Conservation (phyloP, 2,888 invertebrate species). For the Automeris io region DNA sequence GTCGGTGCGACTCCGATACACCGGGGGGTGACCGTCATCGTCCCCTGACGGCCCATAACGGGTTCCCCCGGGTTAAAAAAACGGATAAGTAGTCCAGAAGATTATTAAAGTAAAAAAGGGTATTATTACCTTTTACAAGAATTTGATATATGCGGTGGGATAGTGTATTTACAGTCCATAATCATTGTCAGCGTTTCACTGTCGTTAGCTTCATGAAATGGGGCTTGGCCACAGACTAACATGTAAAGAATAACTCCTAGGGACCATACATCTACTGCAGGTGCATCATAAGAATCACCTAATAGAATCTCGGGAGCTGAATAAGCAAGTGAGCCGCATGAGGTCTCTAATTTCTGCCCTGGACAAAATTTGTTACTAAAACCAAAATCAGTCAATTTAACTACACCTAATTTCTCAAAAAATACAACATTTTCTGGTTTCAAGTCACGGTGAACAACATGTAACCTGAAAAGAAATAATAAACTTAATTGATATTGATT, state of each 20-base stretch:
- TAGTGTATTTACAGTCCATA: conserved; percentile 98
- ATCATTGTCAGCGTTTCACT: conserved; percentile 99
- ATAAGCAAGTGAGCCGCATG: conserved; percentile 98
- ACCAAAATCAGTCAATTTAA: conserved; percentile 99
- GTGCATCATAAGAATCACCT: conserved; percentile 99
- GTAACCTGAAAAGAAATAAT: conserved; percentile 75
- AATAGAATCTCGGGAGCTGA: conserved; percentile 99
- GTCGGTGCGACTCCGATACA: too few relatives aligned
- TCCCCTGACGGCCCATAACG: too few relatives aligned
- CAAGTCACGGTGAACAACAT: conserved; percentile 89
- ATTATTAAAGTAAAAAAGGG: too few relatives aligned
- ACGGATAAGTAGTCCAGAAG: too few relatives aligned
- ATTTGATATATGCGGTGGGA: conserved; percentile 91
- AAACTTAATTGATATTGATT: too few relatives aligned
- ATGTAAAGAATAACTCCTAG: conserved; percentile 98
- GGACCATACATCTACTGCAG: conserved; percentile 99
- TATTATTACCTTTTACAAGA: conserved; percentile 90
- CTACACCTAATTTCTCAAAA: conserved; percentile 97
- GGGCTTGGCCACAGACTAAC: conserved; percentile 97
- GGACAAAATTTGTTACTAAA: conserved; percentile 97
- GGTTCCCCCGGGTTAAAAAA: too few relatives aligned
- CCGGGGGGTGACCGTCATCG: too few relatives aligned
- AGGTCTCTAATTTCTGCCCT: conserved; percentile 97
- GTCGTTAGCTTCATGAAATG: conserved; percentile 99
- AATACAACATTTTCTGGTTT: conserved; percentile 99